Base-by-base conservation (phyloP, 2,797 vertebrate species). In the Harpagifer antarcticus region DNA sequence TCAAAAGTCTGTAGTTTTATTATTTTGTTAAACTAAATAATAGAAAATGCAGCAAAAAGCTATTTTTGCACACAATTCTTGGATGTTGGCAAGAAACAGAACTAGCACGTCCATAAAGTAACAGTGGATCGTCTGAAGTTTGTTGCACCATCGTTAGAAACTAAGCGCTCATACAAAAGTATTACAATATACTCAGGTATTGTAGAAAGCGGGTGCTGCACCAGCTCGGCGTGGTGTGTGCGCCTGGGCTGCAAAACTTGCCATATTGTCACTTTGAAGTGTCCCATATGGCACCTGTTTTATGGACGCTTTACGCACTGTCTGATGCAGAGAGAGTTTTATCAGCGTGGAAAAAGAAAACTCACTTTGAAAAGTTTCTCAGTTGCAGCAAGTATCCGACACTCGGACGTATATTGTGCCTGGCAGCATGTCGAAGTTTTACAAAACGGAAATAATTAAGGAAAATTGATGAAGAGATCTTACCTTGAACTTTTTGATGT, bases 401-500 rank as follows among this genome's bases (percentile, higher is more conserved):
- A 72, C 16, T 37, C 55, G 43, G 37, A 42, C 44, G 59, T 44
- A 55, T 63, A 60, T 53, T 63, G 62, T 16, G 68, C 16, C 69
- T 85, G 78, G 85, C 85, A 90, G 83, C 74, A 69, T 44, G 68
- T 43, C 42, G 65, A 85, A 84, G 88, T 88, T 86, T 57, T 12
- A n/a, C 12, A 8, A 17, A 70, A 68, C 23, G 16, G 9, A 49
- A 33, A 64, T 43, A 74, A 75, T 31, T 31, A 15, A 67, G 56
- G 4, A 14, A 73, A 63, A 52, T 5, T 19, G 63, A 85, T 56
- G 58, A 80, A 72, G 68, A 67, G 60, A 31, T 89, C 97, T 98
- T 96, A 99, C 98, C 98, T 96, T 98, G 97, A 90, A 95, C 98
- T 94, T 96, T 96, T 84, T 97, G 97, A 92, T 98, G 96, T 95